Evolutionary conservation across 2,797 vertebrate species (phyloP).

Genomic region (Sphenopsis melanotis): DNA sequence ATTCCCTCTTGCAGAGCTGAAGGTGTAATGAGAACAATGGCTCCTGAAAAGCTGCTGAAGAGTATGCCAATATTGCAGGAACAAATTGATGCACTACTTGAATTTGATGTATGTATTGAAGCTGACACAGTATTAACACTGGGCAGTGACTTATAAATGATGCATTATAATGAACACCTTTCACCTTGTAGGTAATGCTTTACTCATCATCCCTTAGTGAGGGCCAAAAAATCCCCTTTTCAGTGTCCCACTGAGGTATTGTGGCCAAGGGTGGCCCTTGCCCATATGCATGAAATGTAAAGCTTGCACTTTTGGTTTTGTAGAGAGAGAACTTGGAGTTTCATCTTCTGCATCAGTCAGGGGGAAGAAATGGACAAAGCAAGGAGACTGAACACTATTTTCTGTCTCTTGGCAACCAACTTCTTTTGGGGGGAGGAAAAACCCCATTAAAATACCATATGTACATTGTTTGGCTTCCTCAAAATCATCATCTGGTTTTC

Average conservation of each 20-base stretch:
- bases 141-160: background rate
- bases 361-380: background rate
- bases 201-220: background rate
- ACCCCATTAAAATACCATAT: background rate
- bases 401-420: background rate
- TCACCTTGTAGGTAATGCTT: background rate
- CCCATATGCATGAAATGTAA: background rate
- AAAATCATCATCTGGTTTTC: background rate
- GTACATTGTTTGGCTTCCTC: background rate
- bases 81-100: slow-evolving; percentile 95
- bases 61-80: slow-evolving; percentile 95
- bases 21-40: slow-evolving; percentile 96
- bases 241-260: background rate
- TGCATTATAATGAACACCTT: background rate
- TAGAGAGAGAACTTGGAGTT: background rate
- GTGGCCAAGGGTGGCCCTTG: background rate
- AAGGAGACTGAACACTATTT: background rate
- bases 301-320: background rate
- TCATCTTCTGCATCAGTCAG: background rate
- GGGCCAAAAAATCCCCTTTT: background rate
- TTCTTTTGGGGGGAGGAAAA: background rate
- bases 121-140: background rate
- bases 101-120: slow-evolving; percentile 89
- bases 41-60: slow-evolving; percentile 94
- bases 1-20: slow-evolving; percentile 81